These are phyloP conservation scores for Trypoxylon attenuatum DNA, from an alignment of 2,888 invertebrate species.

Conservation along the genomic window DNA sequence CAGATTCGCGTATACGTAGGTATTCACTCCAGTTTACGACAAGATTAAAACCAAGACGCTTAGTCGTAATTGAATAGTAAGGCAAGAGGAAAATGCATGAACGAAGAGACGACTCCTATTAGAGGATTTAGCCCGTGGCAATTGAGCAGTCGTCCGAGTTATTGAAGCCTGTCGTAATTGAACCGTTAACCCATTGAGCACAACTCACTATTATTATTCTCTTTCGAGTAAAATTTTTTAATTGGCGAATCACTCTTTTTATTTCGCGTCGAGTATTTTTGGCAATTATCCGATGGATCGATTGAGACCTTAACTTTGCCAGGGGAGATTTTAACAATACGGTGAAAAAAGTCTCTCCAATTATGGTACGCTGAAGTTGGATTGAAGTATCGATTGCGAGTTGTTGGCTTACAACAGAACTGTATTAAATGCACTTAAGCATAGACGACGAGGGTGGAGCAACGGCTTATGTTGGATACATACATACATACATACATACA, in stretches of 20 bases:
- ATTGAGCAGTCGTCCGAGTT: slow-evolving; percentile 23
- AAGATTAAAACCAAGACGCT: background rate
- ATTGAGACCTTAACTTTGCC: too few relatives aligned
- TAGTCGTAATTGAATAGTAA: background rate
- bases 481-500: too few relatives aligned
- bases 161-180: slow-evolving; percentile 9
- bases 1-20: too few relatives aligned
- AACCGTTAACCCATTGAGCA: slow-evolving; percentile 4
- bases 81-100: background rate
- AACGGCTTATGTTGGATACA: too few relatives aligned
- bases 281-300: background rate
- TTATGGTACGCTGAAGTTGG: slow-evolving; percentile 7
- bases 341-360: slow-evolving; percentile 7
- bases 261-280: too few relatives aligned
- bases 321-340: background rate
- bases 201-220: too few relatives aligned
- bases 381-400: slow-evolving; percentile 26
- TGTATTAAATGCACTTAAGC: slow-evolving; percentile 32
- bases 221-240: too few relatives aligned
- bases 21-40: too few relatives aligned
- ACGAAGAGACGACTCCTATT: background rate
- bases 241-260: too few relatives aligned
- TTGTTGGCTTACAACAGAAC: slow-evolving; percentile 33
- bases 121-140: background rate
- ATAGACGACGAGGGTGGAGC: slow-evolving; percentile 33